These are phyloP conservation scores for Drosophila nasuta DNA, from an alignment of 1,140 invertebrate species.

Conservation along the genomic window DNA sequence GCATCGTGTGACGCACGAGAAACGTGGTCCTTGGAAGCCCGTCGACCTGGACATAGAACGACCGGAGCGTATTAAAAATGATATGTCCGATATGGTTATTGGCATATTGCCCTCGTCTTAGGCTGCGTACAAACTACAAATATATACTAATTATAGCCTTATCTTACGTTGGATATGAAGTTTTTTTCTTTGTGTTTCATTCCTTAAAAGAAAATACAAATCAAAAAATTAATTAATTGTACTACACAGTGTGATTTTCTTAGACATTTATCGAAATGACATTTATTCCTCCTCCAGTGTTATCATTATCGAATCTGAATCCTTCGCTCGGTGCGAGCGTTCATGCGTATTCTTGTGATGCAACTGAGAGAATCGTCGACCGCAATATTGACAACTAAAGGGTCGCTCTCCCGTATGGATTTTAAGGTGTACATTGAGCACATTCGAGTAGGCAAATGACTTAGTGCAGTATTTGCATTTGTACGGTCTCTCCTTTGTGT, in stretches of 20 bases:
- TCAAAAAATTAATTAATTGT: conserved; percentile 18
- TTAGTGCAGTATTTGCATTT: conserved; percentile 70
- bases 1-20: conserved; percentile 70
- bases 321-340: conserved; percentile 37
- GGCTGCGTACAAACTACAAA: conserved; percentile 24
- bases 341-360: conserved; percentile 80
- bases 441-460: conserved; percentile 76
- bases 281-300: conserved; percentile 28
- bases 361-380: conserved; percentile 61
- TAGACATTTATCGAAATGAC: neutral
- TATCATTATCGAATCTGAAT: conserved; percentile 13
- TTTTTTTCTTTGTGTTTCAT: conserved; percentile 32
- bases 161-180: conserved; percentile 29
- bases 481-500: conserved; percentile 78
- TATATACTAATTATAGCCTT: conserved; percentile 13
- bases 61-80: conserved; percentile 48
- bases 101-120: conserved; percentile 28
- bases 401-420: conserved; percentile 73
- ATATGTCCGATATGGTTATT: conserved; percentile 47
- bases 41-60: conserved; percentile 17
- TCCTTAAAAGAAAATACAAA: conserved; percentile 15
- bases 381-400: conserved; percentile 63
- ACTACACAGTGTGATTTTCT: conserved; percentile 32
- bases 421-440: conserved; percentile 71
- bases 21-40: conserved; percentile 55